These are phyloP conservation scores for Carassius carassius DNA, from an alignment of 2,113 vertebrate genomes.

Conservation along the genomic window DNA sequence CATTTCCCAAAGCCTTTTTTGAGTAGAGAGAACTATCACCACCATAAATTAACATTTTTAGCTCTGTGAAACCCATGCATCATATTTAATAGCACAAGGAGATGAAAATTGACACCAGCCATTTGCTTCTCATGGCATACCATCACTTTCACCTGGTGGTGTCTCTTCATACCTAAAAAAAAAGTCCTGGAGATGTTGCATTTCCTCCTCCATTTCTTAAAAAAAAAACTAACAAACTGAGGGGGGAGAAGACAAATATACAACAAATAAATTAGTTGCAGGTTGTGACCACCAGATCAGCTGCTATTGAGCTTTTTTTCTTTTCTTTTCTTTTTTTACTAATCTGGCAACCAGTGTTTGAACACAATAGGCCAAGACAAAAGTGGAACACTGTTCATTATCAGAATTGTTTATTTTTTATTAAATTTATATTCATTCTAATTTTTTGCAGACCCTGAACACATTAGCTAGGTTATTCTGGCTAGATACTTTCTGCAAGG, in stretches of 20 bases:
- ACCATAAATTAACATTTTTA: neutral
- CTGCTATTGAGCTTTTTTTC: neutral
- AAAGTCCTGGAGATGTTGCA: neutral
- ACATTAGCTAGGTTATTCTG: neutral
- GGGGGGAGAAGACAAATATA: conserved; percentile 3
- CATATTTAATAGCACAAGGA: neutral
- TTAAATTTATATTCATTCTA: no score
- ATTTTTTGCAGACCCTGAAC: neutral
- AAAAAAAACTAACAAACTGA: neutral
- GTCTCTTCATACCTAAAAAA: neutral
- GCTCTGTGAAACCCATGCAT: neutral
- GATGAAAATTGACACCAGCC: neutral
- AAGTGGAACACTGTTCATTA: neutral
- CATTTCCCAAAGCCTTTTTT: neutral
- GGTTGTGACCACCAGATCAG: neutral
- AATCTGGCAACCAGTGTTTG: neutral
- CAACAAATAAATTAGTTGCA: neutral
- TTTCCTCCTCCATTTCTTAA: neutral
- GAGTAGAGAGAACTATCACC: neutral
- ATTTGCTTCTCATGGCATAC: neutral
- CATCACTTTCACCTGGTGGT: neutral
- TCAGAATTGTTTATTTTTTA: neutral
- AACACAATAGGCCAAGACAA: neutral
- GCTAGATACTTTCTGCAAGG: neutral
- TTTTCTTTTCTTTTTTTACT: no score